These are phyloP conservation scores for Drosophila ezoana DNA, from an alignment of 2,888 invertebrate species.

Conservation along the genomic window DNA sequence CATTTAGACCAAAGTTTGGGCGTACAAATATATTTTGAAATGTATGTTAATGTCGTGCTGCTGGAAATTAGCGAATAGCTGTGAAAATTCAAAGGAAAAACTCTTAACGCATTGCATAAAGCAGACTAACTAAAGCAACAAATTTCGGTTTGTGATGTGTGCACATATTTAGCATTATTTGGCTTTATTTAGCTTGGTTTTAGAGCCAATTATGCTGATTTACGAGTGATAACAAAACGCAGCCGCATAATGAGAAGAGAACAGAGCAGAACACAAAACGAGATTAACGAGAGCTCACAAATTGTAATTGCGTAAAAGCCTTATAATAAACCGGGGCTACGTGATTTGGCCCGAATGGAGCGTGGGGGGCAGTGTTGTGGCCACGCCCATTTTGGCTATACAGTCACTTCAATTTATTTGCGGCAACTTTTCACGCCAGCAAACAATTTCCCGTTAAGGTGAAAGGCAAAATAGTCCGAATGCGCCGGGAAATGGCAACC, in stretches of 20 bases:
- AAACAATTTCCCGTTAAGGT: conserved; percentile 42
- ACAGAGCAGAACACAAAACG: conserved; percentile 1
- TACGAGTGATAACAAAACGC: conserved; percentile 35
- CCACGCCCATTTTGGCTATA: conserved; percentile 3
- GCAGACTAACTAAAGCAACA: neutral
- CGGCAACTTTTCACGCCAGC: conserved; percentile 56
- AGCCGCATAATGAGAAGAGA: neutral
- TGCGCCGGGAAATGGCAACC: conserved; percentile 23
- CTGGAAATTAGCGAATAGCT: conserved; percentile 53
- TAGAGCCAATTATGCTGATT: conserved; percentile 53
- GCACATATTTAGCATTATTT: conserved; percentile 42
- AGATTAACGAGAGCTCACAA: conserved; percentile 28
- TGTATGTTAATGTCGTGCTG: conserved; percentile 37
- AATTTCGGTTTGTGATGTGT: conserved; percentile 26
- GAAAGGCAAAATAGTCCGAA: conserved; percentile 10
- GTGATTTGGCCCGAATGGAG: conserved; percentile 1
- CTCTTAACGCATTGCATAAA: conserved; percentile 16
- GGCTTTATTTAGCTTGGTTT: conserved; percentile 41
- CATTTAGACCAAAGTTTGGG: no score
- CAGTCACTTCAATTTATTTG: conserved; percentile 39
- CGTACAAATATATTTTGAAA: conserved; percentile 22
- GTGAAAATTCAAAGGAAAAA: conserved; percentile 29
- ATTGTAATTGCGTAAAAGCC: conserved; percentile 43
- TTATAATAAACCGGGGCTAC: conserved; percentile 22
- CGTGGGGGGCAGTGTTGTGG: neutral